These are phyloP conservation scores for Coracopsis vasa DNA, from an alignment of 2,113 vertebrate genomes.

Conservation along the genomic window DNA sequence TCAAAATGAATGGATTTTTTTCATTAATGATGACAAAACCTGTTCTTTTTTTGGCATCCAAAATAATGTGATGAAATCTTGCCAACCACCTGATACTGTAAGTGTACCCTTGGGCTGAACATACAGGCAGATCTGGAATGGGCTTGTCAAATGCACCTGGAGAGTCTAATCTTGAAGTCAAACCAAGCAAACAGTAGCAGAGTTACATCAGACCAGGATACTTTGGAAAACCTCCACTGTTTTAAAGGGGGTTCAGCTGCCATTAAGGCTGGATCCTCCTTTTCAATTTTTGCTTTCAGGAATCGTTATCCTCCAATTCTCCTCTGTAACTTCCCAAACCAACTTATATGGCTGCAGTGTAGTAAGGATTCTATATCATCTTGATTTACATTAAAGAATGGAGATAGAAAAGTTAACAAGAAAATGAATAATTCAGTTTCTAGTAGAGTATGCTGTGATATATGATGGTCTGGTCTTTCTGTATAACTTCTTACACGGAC, in stretches of 20 bases:
- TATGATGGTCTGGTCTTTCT: not conserved
- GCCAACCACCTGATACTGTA: not conserved
- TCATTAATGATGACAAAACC: not conserved
- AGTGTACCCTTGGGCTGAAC: not conserved
- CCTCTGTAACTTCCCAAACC: not conserved
- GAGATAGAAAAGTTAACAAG: not conserved
- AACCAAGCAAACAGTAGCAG: not conserved
- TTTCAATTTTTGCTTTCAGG: not conserved
- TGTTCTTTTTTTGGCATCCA: not conserved
- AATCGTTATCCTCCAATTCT: not conserved
- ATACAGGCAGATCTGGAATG: not conserved
- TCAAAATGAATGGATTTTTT: not conserved
- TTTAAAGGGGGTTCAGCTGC: not conserved
- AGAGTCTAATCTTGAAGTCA: not conserved
- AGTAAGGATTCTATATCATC: not conserved
- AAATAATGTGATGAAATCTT: not conserved
- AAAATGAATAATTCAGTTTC: not conserved
- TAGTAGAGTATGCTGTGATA: not conserved
- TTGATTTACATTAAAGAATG: not conserved
- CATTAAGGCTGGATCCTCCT: not conserved
- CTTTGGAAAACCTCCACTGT: not conserved
- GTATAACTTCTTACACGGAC: not conserved
- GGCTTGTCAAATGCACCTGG: not conserved
- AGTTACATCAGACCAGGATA: not conserved
- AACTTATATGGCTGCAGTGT: not conserved